phyloP scores from a whole-genome alignment of 1,140 invertebrate species.

The Ceratoteleas bidentatus region DNA sequence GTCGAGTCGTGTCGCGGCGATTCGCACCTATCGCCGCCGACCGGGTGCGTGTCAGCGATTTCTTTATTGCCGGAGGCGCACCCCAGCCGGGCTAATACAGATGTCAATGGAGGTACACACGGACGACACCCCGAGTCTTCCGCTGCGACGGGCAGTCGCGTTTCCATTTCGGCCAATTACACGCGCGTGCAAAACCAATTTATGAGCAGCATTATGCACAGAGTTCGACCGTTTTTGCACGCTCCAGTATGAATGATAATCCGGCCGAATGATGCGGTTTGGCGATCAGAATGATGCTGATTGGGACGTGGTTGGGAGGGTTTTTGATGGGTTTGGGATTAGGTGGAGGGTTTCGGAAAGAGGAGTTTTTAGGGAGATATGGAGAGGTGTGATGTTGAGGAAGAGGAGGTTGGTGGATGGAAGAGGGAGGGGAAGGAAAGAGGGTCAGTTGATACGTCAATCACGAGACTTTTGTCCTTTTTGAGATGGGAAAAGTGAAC shows the following conservation, averaged over 20 bases:
- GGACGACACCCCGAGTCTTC: constrained; percentile 37
- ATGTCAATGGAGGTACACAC: constrained; percentile 53
- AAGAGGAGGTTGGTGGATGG: no score
- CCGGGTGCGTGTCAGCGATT: constrained; percentile 41
- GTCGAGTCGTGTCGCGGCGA: constrained; percentile 67
- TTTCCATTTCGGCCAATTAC: constrained; percentile 59
- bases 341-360: no score
- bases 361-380: no score
- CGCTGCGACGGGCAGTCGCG: constrained; percentile 30
- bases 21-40: constrained; percentile 53
- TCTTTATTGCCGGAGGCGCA: constrained; percentile 12
- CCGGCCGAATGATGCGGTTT: not conserved
- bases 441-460: no score
- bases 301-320: no score
- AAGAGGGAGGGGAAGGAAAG: no score
- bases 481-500: no score
- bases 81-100: constrained; percentile 56
- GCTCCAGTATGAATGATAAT: constrained; percentile 12
- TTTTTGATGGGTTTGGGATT: no score
- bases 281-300: no score
- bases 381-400: no score
- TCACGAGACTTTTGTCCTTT: no score
- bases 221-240: constrained; percentile 15
- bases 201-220: constrained; percentile 19
- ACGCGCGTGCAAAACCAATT: constrained; percentile 39